phyloP scores from a whole-genome alignment of 2,113 vertebrate genomes.

The Chloropsis cyanopogon region DNA sequence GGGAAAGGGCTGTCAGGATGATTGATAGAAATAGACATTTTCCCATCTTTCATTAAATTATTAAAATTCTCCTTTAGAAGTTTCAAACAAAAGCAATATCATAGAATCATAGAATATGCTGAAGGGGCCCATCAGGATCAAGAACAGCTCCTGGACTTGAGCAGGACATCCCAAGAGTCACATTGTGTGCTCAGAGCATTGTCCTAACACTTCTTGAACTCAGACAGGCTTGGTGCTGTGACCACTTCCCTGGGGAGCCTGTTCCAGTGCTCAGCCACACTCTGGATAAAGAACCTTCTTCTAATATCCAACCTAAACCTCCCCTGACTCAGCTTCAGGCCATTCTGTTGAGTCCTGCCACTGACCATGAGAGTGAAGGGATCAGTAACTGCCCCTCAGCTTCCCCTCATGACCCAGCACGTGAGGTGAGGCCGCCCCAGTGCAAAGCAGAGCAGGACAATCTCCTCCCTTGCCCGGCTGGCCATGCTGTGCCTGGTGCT shows the following conservation, averaged over 20 bases:
- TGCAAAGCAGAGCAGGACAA: neutral
- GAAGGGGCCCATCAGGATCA: neutral
- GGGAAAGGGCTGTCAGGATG: neutral
- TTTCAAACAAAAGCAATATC: neutral
- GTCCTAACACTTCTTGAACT: neutral
- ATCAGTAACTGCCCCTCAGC: rapidly evolving
- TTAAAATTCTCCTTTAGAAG: neutral
- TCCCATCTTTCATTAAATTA: neutral
- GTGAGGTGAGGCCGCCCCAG: rapidly evolving
- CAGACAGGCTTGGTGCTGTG: neutral
- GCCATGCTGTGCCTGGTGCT: neutral
- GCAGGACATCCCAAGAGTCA: neutral
- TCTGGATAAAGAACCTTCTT: neutral
- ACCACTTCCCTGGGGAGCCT: no score
- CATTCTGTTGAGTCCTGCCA: neutral
- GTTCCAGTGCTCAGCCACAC: neutral
- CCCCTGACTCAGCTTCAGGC: neutral
- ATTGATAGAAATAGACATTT: neutral
- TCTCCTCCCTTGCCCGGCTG: neutral
- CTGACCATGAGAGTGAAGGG: neutral
- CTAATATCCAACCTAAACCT: neutral
- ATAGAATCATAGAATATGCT: neutral
- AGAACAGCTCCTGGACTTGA: neutral
- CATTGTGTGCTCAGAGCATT: neutral
- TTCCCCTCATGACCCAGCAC: neutral